These are phyloP conservation scores for Spilosoma lubricipeda DNA, from an alignment of 2,888 invertebrate species.

Conservation along the genomic window DNA sequence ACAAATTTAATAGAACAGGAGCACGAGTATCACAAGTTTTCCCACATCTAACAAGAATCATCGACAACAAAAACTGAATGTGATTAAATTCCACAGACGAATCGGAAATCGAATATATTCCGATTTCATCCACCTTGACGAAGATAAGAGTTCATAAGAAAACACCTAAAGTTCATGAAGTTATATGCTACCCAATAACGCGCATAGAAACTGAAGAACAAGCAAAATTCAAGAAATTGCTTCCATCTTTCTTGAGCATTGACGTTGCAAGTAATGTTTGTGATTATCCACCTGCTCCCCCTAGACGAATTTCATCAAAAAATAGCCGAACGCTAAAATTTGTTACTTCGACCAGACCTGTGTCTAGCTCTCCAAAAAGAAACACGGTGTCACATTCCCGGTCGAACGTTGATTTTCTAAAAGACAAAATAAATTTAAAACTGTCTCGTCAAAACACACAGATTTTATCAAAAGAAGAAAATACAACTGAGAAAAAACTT, in stretches of 20 bases:
- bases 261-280: conserved; percentile 63
- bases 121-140: conserved; percentile 92
- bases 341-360: conserved; percentile 84
- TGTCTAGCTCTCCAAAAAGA: conserved; percentile 70
- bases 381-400: conserved; percentile 63
- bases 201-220: conserved; percentile 66
- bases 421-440: conserved; percentile 88
- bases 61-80: conserved; percentile 61
- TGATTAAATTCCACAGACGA: conserved; percentile 89
- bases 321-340: conserved; percentile 89
- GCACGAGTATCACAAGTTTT: conserved; percentile 77
- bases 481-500: conserved; percentile 53
- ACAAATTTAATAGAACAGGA: conserved; percentile 67
- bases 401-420: conserved; percentile 87
- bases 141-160: conserved; percentile 92
- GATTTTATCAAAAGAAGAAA: conserved; percentile 57
- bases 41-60: conserved; percentile 71
- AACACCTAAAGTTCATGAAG: conserved; percentile 82
- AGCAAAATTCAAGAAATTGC: conserved; percentile 86
- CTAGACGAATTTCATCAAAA: conserved; percentile 91
- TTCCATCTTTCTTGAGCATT: conserved; percentile 84
- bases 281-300: conserved; percentile 89
- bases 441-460: conserved; percentile 83
- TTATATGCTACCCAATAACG: conserved; percentile 87
- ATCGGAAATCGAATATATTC: conserved; percentile 92